These are phyloP conservation scores for Pangasius macronema DNA, from an alignment of 2,797 vertebrate species.

Conservation along the genomic window DNA sequence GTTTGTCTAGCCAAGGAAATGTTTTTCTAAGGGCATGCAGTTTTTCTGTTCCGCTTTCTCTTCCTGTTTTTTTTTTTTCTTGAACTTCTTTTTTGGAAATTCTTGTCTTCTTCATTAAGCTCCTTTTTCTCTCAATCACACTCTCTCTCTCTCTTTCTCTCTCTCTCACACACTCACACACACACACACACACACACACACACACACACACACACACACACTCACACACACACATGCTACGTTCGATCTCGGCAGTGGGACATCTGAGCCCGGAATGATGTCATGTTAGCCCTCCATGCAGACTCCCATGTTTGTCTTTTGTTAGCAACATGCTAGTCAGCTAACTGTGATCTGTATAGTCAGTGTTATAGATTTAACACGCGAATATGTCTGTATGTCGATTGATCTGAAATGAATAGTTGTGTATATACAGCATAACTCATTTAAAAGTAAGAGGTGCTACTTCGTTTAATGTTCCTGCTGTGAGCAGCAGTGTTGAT, in stretches of 20 bases:
- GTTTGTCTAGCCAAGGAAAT: neutral
- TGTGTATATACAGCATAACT: neutral
- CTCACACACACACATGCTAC: neutral
- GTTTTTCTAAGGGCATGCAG: neutral
- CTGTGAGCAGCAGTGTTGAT: neutral
- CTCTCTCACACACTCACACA: too few relatives aligned
- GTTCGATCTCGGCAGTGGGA: neutral
- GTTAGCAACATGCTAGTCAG: neutral
- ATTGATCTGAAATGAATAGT: neutral
- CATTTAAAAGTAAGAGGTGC: neutral
- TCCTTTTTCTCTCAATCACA: neutral
- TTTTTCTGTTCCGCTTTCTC: neutral
- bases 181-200: too few relatives aligned
- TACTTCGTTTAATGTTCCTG: neutral
- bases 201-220: too few relatives aligned
- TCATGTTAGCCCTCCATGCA: neutral
- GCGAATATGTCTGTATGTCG: neutral
- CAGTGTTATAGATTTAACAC: neutral
- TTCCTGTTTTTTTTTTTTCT: constrained; percentile 12
- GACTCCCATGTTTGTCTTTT: neutral
- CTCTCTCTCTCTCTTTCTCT: too few relatives aligned
- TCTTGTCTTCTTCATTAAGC: neutral
- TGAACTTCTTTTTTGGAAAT: neutral
- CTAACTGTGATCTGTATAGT: neutral
- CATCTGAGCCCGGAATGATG: neutral